These are phyloP conservation scores for Ciconia maguari DNA, from an alignment of 2,113 vertebrate genomes.

Conservation along the genomic window DNA sequence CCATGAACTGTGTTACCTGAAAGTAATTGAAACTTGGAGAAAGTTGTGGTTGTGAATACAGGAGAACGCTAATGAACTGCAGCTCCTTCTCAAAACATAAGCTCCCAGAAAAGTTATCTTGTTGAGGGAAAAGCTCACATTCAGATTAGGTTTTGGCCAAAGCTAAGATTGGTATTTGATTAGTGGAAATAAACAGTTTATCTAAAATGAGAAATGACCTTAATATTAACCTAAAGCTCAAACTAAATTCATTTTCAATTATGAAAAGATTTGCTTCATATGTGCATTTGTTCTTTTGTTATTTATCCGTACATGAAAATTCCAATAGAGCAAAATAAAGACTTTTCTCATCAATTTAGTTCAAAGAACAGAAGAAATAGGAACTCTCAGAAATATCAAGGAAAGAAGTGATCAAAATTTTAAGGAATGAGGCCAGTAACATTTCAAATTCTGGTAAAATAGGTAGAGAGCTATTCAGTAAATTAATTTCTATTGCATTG, in stretches of 20 bases:
- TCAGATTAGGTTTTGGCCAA: not conserved
- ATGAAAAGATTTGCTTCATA: not conserved
- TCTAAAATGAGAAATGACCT: not conserved
- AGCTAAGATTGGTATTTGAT: not conserved
- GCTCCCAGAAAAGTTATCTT: not conserved
- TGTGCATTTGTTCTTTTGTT: not conserved
- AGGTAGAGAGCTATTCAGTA: not conserved
- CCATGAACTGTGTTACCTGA: slow-evolving; percentile 32
- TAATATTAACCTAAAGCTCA: not conserved
- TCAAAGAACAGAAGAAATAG: not conserved
- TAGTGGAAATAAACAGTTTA: not conserved
- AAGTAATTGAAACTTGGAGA: slow-evolving; percentile 45
- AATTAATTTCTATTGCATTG: not conserved
- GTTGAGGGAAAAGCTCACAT: not conserved
- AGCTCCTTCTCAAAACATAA: not conserved
- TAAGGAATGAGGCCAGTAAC: not conserved
- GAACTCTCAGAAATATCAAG: not conserved
- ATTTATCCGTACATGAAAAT: not conserved
- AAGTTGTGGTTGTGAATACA: not conserved
- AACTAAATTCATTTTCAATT: not conserved
- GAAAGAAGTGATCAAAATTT: not conserved
- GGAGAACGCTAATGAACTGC: slow-evolving; percentile 31
- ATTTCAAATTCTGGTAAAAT: not conserved
- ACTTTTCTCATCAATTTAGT: not conserved
- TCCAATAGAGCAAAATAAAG: not conserved